Conservation (phyloP, 2,888 invertebrate genomes). For the Disparrhopalites patrizii region DNA sequence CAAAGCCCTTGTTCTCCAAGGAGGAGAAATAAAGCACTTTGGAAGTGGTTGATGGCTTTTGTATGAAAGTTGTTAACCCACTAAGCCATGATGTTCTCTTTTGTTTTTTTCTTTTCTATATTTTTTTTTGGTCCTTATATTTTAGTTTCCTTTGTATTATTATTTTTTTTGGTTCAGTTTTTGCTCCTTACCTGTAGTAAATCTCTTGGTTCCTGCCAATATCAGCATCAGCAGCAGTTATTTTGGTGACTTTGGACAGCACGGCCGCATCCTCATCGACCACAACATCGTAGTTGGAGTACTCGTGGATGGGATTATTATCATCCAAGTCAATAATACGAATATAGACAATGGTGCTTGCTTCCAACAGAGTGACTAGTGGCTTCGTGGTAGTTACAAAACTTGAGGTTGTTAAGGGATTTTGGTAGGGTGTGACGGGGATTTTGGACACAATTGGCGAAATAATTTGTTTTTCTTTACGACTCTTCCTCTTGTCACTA, state of each 20-base stretch:
- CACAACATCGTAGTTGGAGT: conserved; percentile 78
- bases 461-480: conserved; percentile 33
- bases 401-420: conserved; percentile 24
- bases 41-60: too few relatives aligned
- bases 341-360: conserved; percentile 42
- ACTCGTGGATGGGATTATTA: conserved; percentile 75
- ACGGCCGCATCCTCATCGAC: conserved; percentile 83
- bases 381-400: conserved; percentile 22
- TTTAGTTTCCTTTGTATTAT: too few relatives aligned
- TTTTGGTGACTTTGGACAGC: conserved; percentile 58
- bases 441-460: conserved; percentile 14
- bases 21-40: too few relatives aligned
- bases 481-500: conserved; percentile 35
- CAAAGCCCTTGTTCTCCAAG: too few relatives aligned
- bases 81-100: too few relatives aligned
- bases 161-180: too few relatives aligned
- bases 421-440: neutral
- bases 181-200: conserved; percentile 66
- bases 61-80: too few relatives aligned
- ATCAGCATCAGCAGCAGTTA: conserved; percentile 90
- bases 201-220: conserved; percentile 93
- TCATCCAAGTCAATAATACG: conserved; percentile 45
- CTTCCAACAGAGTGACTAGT: conserved; percentile 24
- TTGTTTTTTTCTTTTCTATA: too few relatives aligned
- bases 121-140: too few relatives aligned